Percentiles rank a stretch among this genome's conserved stretches.
These are phyloP conservation scores for Quadroppia sp. DNA, from an alignment of 2,888 invertebrate species.

Conservation along the genomic window DNA sequence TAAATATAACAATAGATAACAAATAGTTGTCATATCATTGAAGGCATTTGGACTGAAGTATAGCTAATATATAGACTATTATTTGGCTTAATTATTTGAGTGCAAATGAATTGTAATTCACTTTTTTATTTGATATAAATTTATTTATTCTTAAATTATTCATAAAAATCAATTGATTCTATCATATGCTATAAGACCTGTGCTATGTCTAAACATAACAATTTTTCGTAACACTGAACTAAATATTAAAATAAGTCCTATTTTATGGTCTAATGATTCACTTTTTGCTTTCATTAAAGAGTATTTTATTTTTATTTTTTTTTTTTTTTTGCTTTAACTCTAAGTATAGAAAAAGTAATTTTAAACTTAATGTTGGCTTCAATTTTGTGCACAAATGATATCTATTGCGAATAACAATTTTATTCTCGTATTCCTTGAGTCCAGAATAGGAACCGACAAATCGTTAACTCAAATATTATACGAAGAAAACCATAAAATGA, in stretches of 20 bases:
- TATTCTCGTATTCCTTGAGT: background rate
- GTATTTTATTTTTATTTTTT: background rate
- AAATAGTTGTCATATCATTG: too few species aligned
- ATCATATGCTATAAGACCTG: background rate
- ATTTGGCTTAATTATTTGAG: too few species aligned
- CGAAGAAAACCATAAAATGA: background rate
- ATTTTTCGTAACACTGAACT: conserved; percentile 12
- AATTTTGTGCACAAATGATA: background rate
- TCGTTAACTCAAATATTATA: background rate
- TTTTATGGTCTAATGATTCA: conserved; percentile 19
- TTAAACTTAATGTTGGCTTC: background rate
- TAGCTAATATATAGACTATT: too few species aligned
- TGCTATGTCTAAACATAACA: background rate
- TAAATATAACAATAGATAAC: too few species aligned
- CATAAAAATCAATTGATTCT: background rate
- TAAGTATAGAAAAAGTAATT: background rate
- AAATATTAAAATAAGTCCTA: conserved; percentile 16
- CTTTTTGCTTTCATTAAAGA: too few species aligned
- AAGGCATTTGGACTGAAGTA: too few species aligned
- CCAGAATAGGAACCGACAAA: background rate
- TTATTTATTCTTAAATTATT: too few species aligned
- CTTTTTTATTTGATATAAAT: too few species aligned
- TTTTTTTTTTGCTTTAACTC: background rate
- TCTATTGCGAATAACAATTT: background rate
- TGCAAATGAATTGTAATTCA: too few species aligned